Percentiles rank a stretch among this genome's conserved stretches.
phyloP scores from a whole-genome alignment of 2,113 vertebrate species.

The Patagioenas fasciata region DNA sequence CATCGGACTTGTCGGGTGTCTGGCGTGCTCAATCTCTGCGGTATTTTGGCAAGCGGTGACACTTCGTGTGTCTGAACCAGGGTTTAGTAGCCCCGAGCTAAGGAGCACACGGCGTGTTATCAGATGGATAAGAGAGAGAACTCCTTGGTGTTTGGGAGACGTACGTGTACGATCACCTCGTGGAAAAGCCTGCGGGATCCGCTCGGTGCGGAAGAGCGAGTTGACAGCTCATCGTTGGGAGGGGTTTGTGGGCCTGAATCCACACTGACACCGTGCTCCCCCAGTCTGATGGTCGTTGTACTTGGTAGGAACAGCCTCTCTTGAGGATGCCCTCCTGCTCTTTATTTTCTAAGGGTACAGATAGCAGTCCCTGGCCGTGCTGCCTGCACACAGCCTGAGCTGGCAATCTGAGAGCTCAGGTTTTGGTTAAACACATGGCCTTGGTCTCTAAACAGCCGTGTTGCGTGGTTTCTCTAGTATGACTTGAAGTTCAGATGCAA shows the following conservation, averaged over 20 bases:
- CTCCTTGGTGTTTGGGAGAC: neutral
- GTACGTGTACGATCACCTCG: neutral
- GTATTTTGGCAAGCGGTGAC: neutral
- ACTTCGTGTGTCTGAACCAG: neutral
- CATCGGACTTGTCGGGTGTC: rapidly evolving
- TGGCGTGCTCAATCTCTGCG: neutral
- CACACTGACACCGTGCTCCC: rapidly evolving
- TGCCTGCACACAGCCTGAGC: neutral
- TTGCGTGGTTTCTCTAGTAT: neutral
- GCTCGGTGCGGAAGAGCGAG: rapidly evolving
- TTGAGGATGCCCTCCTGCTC: neutral
- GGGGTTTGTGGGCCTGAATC: neutral
- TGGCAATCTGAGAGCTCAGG: neutral
- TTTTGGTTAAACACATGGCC: neutral
- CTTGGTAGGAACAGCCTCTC: neutral
- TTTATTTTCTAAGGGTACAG: neutral
- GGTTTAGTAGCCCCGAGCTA: neutral
- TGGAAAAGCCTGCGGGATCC: neutral
- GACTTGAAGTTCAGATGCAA: neutral
- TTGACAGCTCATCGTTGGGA: neutral
- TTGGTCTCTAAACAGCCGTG: neutral
- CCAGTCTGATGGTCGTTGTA: neutral
- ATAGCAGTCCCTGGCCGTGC: neutral
- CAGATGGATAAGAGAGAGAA: neutral
- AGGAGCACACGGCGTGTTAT: neutral